phyloP scores from a whole-genome alignment of 1,140 invertebrate species.

The Melanaphis sacchari region DNA sequence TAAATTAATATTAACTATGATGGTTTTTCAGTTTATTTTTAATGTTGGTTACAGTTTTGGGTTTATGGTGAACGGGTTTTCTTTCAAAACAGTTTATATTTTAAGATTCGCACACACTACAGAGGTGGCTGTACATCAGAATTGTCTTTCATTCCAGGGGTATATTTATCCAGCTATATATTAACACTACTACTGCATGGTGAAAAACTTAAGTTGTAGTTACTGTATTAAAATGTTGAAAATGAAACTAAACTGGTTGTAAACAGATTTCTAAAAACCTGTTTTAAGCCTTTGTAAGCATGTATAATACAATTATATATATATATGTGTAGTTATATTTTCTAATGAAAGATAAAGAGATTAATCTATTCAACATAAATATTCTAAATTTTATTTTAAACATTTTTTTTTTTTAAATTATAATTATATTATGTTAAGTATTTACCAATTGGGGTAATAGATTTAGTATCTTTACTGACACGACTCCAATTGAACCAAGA shows the following conservation, averaged over 20 bases:
- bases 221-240: not conserved
- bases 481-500: slow-evolving; percentile 81
- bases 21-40: not conserved
- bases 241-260: not conserved
- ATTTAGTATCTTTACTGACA: slow-evolving; percentile 56
- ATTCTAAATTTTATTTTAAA: not conserved
- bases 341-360: not conserved
- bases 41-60: not conserved
- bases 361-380: not conserved
- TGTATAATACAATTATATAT: not conserved
- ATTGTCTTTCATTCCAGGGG: too few relatives aligned
- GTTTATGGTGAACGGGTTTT: not conserved
- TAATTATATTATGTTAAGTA: not conserved
- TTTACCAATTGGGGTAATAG: slow-evolving; percentile 41
- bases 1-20: not conserved
- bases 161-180: too few relatives aligned
- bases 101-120: not conserved
- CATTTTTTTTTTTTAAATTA: too few relatives aligned
- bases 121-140: too few relatives aligned
- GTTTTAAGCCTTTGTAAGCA: not conserved
- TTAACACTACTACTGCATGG: too few relatives aligned
- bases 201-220: not conserved
- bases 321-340: not conserved
- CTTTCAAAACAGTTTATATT: not conserved
- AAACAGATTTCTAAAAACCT: not conserved